phyloP scores from a whole-genome alignment of 2,888 invertebrate species.

The Agrochola circellaris region DNA sequence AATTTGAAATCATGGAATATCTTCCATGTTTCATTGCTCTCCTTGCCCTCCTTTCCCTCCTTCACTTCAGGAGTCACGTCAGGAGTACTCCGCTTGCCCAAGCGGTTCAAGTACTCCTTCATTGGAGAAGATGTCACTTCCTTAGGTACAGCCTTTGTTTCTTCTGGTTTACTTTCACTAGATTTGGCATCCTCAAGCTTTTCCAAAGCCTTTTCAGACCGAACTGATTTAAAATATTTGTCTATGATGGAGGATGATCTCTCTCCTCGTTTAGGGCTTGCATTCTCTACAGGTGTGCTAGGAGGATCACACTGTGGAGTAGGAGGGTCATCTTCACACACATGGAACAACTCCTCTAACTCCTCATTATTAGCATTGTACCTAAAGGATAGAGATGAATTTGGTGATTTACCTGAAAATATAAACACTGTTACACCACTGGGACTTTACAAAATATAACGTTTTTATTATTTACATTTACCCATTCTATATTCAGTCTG shows the following conservation, averaged over 20 bases:
- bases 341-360: constrained; percentile 92
- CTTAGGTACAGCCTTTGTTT: constrained; percentile 76
- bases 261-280: constrained; percentile 86
- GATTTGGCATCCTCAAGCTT: constrained; percentile 80
- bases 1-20: constrained; percentile 93
- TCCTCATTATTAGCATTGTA: constrained; percentile 95
- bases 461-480: constrained; percentile 40
- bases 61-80: constrained; percentile 88
- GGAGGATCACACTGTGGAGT: constrained; percentile 87
- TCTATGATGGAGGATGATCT: constrained; percentile 87
- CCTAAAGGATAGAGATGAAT: constrained; percentile 91
- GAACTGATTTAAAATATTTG: constrained; percentile 88
- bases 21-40: constrained; percentile 92
- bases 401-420: constrained; percentile 86
- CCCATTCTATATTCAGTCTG: constrained; percentile 40
- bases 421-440: constrained; percentile 31
- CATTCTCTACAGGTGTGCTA: constrained; percentile 79
- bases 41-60: constrained; percentile 80
- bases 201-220: constrained; percentile 80
- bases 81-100: constrained; percentile 92
- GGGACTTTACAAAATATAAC: constrained; percentile 7
- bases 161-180: constrained; percentile 78
- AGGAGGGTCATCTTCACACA: constrained; percentile 91
- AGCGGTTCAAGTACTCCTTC: constrained; percentile 90
- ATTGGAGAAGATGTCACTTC: constrained; percentile 88